Conservation (phyloP, 1,140 invertebrate species). For the Philotrypesis tridentata region DNA sequence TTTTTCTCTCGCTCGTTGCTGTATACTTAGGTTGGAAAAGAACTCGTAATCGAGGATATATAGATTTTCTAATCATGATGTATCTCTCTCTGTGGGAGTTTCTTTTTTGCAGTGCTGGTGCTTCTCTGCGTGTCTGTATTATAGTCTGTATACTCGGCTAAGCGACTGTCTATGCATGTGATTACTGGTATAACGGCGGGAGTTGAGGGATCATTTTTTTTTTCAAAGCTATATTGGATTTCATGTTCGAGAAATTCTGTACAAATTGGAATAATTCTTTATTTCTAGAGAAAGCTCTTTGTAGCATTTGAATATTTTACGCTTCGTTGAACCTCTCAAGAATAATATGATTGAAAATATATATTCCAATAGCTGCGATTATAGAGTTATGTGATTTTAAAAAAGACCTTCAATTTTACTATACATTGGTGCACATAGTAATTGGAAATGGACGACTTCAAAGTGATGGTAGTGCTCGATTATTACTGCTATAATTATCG, state of each 20-base stretch:
- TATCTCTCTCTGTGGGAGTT: conserved; percentile 1
- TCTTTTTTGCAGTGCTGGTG: background rate
- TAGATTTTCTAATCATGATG: conserved; percentile 48
- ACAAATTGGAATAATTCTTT: background rate
- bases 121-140: background rate
- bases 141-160: background rate
- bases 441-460: no score
- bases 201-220: background rate
- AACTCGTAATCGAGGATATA: conserved; percentile 34
- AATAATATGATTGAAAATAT: no score
- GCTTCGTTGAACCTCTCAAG: no score
- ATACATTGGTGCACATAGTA: no score
- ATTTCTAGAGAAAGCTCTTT: no score
- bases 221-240: background rate
- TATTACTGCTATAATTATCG: no score
- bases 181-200: conserved; percentile 30
- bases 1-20: conserved; percentile 15
- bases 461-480: no score
- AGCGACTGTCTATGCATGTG: conserved; percentile 7
- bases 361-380: no score
- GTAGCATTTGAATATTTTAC: no score
- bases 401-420: no score
- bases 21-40: background rate
- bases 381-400: no score
- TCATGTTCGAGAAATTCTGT: background rate